Base-by-base conservation (phyloP, 1,140 invertebrate species). In the Drosophila lowei region DNA sequence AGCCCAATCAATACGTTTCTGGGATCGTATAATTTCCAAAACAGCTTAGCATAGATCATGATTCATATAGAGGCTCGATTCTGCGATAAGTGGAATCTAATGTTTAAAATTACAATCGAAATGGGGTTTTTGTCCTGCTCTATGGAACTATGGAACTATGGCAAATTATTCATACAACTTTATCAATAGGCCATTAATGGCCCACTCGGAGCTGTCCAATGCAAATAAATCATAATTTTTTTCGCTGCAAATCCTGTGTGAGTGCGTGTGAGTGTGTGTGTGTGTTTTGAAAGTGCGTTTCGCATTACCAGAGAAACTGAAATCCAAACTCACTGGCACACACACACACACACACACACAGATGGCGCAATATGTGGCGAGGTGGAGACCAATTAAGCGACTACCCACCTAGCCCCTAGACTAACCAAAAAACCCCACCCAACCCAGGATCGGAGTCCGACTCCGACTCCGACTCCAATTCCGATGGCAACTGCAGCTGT, bases 381-480 rank as follows among this genome's bases (percentile, higher is more conserved):
- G 78, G 72, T 58, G 70, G 75, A 75, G 71, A 70, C 79, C 79
- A 83, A 83, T 83, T 83, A 83, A 83, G 79, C 79, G 64, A 70
- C 66, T 70, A 68, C 66, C 66, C 63, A 68, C 66, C 66, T 49
- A 68, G 66, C 55, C 62, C 30, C 16, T 11, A 41, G 43, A 67
- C 63, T 48, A 68, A 57, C 65, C 43, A 43, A 38, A 9, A 43
- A 67, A 25, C 23, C 65, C 65, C 64, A 61, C 1, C n/a, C 65
- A 55, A 2, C 15, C 13, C 30, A 11, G 34, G 11, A 38, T 38
- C 34, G 34, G 34, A 38, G 34, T 38, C 11, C 11, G 34, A 38
- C 34, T 38, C 11, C 34, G 23, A 25, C 23, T 25, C 23, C 23
- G 23, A 25, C 5, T 4, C 23, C 23, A 8, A 8, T 8, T 30